Conservation (phyloP, 1,140 invertebrate genomes). For the Gyrodactylus bullatarudis region DNA sequence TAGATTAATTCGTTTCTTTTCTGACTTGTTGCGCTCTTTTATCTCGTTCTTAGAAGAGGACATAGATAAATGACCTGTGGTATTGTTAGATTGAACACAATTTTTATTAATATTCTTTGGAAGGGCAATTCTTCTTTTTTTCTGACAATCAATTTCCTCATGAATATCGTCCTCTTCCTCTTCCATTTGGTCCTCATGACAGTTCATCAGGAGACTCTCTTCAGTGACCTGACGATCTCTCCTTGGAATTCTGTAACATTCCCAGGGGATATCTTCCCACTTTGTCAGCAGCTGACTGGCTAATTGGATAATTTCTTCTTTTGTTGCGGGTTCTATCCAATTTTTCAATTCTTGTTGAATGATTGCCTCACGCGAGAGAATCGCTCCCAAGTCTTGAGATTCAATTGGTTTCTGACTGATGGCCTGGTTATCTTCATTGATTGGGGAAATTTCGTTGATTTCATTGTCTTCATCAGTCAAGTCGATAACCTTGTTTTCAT, state of each 20-base stretch:
- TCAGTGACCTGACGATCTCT: background rate
- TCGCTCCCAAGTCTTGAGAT: background rate
- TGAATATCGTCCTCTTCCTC: background rate
- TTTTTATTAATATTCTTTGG: background rate
- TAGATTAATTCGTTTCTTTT: background rate
- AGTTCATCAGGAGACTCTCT: background rate
- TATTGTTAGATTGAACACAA: background rate
- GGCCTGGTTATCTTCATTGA: background rate
- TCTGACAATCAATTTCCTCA: background rate
- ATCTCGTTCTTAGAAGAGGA: too few relatives aligned
- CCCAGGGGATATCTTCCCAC: background rate
- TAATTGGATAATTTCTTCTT: background rate
- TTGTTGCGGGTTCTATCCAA: background rate
- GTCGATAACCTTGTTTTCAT: too few relatives aligned
- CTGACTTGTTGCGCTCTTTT: too few relatives aligned
- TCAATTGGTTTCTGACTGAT: background rate
- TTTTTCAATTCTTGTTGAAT: background rate
- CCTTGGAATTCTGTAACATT: background rate
- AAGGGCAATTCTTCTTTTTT: too few relatives aligned
- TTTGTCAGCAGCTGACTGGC: background rate
- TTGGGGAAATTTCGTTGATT: background rate
- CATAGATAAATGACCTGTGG: too few relatives aligned
- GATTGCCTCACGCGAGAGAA: background rate
- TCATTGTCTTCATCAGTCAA: background rate
- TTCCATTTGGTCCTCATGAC: background rate